A percentile compares a stretch with the other conserved stretches of the same genome.
Conservation (phyloP, 2,797 vertebrate species). For the Morus bassanus region DNA sequence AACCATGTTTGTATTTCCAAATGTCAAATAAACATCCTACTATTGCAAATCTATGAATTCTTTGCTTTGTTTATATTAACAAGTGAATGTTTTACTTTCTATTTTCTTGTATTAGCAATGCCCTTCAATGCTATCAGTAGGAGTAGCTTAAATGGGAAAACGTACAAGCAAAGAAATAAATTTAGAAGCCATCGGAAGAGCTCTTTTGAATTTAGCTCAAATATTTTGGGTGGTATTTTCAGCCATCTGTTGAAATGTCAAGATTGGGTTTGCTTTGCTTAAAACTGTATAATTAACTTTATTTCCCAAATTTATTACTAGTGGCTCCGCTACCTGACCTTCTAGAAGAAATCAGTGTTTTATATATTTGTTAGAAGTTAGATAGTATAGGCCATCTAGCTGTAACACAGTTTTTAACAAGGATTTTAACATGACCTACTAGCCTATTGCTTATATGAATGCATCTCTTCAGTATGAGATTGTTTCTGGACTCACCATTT, state of each 20-base stretch:
- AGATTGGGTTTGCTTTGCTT: background rate
- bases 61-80: background rate
- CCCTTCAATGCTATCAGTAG: background rate
- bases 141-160: background rate
- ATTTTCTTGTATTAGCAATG: background rate
- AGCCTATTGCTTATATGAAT: background rate
- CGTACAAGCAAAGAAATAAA: background rate
- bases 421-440: background rate
- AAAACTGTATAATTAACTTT: background rate
- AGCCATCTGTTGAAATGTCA: background rate
- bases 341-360: background rate
- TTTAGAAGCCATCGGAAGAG: background rate
- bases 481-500: constrained; percentile 14
- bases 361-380: background rate
- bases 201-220: background rate
- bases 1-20: background rate
- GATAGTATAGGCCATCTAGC: background rate
- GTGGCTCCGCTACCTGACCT: background rate
- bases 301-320: background rate
- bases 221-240: background rate
- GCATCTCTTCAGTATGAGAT: background rate
- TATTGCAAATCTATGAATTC: background rate
- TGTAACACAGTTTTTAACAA: background rate
- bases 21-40: background rate
- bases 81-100: background rate